Conservation (phyloP, 2,888 invertebrate species). For the Scaptomyza tumidula region DNA sequence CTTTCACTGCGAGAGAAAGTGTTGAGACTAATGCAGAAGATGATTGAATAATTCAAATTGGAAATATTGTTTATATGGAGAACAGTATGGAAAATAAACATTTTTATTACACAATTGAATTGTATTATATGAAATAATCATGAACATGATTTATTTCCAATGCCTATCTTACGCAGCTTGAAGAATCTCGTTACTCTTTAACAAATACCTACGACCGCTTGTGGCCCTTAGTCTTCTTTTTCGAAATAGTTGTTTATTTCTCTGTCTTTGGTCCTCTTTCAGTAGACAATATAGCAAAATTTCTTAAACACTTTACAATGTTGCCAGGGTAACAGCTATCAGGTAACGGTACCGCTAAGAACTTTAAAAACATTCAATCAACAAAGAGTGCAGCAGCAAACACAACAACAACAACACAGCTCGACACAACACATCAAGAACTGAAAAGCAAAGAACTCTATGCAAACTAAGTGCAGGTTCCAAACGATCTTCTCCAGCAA, state of each 20-base stretch:
- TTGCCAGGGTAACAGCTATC: slow-evolving; percentile 1
- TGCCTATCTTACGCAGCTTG: no score
- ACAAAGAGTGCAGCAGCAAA: slow-evolving; percentile 40
- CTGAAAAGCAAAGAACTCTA: slow-evolving; percentile 51
- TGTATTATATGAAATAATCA: no score
- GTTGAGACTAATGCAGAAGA: neutral
- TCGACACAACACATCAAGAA: slow-evolving; percentile 8
- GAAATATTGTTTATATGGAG: neutral
- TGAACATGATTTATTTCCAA: no score
- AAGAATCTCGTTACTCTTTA: neutral
- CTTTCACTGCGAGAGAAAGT: slow-evolving; percentile 57
- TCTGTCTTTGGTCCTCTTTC: neutral
- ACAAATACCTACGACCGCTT: neutral
- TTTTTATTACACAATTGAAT: no score
- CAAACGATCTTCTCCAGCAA: slow-evolving; percentile 31
- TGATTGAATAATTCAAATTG: slow-evolving; percentile 1
- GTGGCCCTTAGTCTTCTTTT: neutral
- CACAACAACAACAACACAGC: neutral
- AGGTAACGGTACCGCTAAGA: slow-evolving; percentile 54
- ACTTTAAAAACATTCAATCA: slow-evolving; percentile 61
- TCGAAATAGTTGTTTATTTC: neutral
- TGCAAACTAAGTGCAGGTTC: slow-evolving; percentile 75
- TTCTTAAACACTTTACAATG: slow-evolving; percentile 27
- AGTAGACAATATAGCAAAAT: slow-evolving; percentile 43
- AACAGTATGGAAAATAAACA: no score